Evolutionary conservation across 2,113 vertebrate species (phyloP).

Genomic region (Craseonycteris thonglongyai): DNA sequence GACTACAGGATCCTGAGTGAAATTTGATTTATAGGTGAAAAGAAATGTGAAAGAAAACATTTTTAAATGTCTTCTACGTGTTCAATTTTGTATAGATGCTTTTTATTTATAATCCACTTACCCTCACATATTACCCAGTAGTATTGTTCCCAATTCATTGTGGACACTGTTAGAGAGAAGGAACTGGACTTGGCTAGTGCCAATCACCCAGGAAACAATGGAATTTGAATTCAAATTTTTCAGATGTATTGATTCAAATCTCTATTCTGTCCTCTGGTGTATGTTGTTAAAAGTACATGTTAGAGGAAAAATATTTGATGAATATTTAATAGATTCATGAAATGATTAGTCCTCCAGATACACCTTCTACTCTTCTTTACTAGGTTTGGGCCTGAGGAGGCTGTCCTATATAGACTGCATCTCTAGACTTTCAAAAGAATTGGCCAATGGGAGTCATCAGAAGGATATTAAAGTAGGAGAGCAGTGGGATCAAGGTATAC

Average conservation of each 20-base stretch:
- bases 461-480: not conserved
- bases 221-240: not conserved
- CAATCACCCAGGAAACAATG: not conserved
- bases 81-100: not conserved
- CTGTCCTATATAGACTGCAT: not conserved
- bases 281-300: not conserved
- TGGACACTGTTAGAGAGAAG: not conserved
- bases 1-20: not conserved
- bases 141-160: not conserved
- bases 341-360: not conserved
- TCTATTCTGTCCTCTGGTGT: not conserved
- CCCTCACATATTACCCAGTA: not conserved
- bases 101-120: not conserved
- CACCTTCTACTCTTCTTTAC: not conserved
- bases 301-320: not conserved
- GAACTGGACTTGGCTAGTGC: not conserved
- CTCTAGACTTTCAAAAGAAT: not conserved
- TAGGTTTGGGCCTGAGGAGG: not conserved
- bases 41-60: not conserved
- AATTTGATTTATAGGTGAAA: not conserved
- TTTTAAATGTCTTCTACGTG: not conserved
- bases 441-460: not conserved
- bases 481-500: not conserved
- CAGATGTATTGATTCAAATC: not conserved
- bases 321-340: not conserved